Evolutionary conservation across 2,797 vertebrate species (phyloP), one percentile per base, ranked within the genome.

Genomic region (Channa striata): DNA sequence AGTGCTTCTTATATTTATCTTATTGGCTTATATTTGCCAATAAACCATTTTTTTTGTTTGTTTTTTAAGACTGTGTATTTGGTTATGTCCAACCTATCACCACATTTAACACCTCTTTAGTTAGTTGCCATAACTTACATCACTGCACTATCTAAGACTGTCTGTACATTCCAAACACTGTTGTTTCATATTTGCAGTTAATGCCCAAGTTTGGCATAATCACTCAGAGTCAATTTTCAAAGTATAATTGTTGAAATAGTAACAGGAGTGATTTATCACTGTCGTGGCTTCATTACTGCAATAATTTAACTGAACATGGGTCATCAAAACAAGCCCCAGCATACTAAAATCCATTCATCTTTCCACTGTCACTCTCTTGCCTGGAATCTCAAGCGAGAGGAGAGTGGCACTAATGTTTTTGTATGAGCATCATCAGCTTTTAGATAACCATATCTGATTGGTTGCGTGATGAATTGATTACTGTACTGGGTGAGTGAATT

Each of bases 221-320:
- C 74, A 70, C 44, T 12, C 1, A 25, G 34, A 80, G 68, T 68
- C 52, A 12, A 53, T 80, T 83, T 78, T 64, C 47, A 65, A 52
- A 68, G 58, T 64, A 9, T 77, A 85, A 82, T 80, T 84, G 70
- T 85, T 75, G 78, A 76, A 87, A 82, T 75, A 80, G 68, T 69
- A 87, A 87, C 78, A 72, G 77, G 43, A 78, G 78, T 77, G 54
- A 93, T 93, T 85, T 81, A 88, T 93, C 89, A 92, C 75, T 81
- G 86, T 89, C 84, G 37, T 65, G 43, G 78, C 72, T 72, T 90
- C 89, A 91, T 90, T 93, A 89, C 59, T 71, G 84, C 84, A 84
- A 86, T 92, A 87, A 91, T 91, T 90, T 82, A 77, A 86, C 85
- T 62, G 70, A 85, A 74, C 85, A 82, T 54, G 78, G 89, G 84